Base-by-base conservation (phyloP, 1,140 invertebrate genomes). In the Tribolium madens region DNA sequence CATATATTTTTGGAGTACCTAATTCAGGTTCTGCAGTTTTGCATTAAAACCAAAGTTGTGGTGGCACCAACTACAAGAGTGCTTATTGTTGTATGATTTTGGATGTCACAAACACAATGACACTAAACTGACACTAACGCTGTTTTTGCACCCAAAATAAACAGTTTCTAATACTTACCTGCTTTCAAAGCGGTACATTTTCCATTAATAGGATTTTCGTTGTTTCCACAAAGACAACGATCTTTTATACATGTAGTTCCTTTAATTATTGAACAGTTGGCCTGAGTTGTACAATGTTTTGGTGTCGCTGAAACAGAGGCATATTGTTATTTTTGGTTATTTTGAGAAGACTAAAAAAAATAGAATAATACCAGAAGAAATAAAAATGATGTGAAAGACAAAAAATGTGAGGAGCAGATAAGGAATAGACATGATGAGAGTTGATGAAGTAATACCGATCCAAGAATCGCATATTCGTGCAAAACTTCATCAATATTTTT, bases 221-320 rank as follows among this genome's bases (percentile, higher is more conserved):
- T 85, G 60, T 85, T 83, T 46, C 84, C 84, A 76, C 84, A 85
- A n/a, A 84, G 75, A 74, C 84, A 85, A 15, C 71, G 50, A 33
- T 79, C 76, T 70, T 76, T 81, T 10, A 85, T 60, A 52, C 84
- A 85, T 48, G 84, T 85, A 10, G 84, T 83, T 64, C 83, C 81
- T 60, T 79, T 81, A 13, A 85, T 81, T 3, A 80, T 69, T 21
- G 73, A 75, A 75, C 84, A 85, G 13, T 80, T 76, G 6, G 80
- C 77, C 69, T 85, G 84, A 14, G 70, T 78, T 42, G 76, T 82
- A 57, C 84, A 85, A 31, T 74, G 47, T 76, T 81, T 83, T 13
- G 77, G 78, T 68, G 26, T 42, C 9, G 64, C 82, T 83, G 70
- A 70, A 83, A 82, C 26, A 64, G 21, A 12, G 9, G 31, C 13